Evolutionary conservation across 2,797 vertebrate genomes (phyloP).

Genomic region (Sebastes nivosus): DNA sequence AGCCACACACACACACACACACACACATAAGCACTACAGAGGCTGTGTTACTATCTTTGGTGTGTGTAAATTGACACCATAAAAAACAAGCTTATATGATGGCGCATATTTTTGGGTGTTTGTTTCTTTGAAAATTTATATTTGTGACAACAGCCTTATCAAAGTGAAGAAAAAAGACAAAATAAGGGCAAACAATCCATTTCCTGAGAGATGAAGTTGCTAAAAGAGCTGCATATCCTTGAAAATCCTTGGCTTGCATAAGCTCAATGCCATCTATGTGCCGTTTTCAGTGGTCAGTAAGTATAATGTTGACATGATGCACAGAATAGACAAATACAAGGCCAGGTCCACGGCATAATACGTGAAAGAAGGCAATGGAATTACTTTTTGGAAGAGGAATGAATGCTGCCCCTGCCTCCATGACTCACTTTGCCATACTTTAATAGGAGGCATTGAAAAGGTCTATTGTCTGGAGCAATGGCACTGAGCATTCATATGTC

Average conservation of each 20-base stretch:
- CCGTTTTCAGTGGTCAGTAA: slow-evolving; percentile 12
- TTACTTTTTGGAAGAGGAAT: background rate
- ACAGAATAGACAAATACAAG: slow-evolving; percentile 14
- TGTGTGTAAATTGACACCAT: background rate
- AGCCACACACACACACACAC: slow-evolving; percentile 6
- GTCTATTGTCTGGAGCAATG: slow-evolving; percentile 8
- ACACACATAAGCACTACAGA: background rate
- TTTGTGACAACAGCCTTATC: slow-evolving; percentile 21
- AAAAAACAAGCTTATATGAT: background rate
- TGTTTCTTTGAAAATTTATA: slow-evolving; percentile 12
- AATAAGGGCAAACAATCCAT: slow-evolving; percentile 36
- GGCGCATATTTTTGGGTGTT: background rate
- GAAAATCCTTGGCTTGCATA: background rate
- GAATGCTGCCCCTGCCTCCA: background rate
- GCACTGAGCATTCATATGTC: background rate
- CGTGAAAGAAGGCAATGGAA: background rate
- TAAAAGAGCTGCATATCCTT: slow-evolving; percentile 13
- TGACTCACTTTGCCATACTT: slow-evolving; percentile 26
- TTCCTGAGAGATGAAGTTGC: slow-evolving; percentile 19
- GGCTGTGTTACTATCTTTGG: background rate
- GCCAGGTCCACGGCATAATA: background rate
- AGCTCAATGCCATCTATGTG: background rate
- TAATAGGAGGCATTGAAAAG: slow-evolving; percentile 24
- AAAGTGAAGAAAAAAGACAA: background rate
- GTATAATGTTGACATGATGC: slow-evolving; percentile 23